Evolutionary conservation across 2,888 invertebrate genomes (phyloP).

Genomic region (Drosophila testacea): DNA sequence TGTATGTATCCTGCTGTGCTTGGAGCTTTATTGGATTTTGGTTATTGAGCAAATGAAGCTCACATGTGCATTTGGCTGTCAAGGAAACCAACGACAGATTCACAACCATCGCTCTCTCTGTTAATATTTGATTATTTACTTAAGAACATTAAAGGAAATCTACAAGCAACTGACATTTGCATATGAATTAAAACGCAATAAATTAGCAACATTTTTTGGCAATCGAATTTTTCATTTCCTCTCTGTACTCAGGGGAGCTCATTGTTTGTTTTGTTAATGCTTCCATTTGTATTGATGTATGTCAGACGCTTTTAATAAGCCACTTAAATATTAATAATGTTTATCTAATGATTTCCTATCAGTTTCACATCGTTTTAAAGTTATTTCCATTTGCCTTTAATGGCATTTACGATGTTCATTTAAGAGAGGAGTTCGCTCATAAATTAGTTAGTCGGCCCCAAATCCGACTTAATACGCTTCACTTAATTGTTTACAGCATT

Average conservation of each 20-base stretch:
- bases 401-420: neutral
- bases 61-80: conserved; percentile 50
- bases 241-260: conserved; percentile 22
- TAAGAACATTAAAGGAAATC: conserved; percentile 64
- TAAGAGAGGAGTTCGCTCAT: conserved; percentile 36
- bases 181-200: conserved; percentile 82
- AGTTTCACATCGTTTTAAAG: conserved; percentile 10
- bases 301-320: conserved; percentile 77
- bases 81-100: conserved; percentile 16
- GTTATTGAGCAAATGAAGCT: conserved; percentile 34
- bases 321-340: conserved; percentile 82
- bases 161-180: conserved; percentile 53
- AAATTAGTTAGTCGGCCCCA: conserved; percentile 73
- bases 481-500: conserved; percentile 82
- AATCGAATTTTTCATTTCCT: conserved; percentile 42
- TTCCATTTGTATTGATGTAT: conserved; percentile 17
- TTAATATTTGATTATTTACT: conserved; percentile 75
- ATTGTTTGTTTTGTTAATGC: conserved; percentile 73
- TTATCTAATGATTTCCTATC: conserved; percentile 65
- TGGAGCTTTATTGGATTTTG: conserved; percentile 68
- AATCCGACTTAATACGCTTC: conserved; percentile 80
- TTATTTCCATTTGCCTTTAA: conserved; percentile 2
- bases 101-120: conserved; percentile 13
- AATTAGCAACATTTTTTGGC: conserved; percentile 64
- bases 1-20: conserved; percentile 56